Evolutionary conservation across 2,888 invertebrate genomes (phyloP), one percentile per base, ranked within the genome.

Genomic region (Isotomurus palustris): DNA sequence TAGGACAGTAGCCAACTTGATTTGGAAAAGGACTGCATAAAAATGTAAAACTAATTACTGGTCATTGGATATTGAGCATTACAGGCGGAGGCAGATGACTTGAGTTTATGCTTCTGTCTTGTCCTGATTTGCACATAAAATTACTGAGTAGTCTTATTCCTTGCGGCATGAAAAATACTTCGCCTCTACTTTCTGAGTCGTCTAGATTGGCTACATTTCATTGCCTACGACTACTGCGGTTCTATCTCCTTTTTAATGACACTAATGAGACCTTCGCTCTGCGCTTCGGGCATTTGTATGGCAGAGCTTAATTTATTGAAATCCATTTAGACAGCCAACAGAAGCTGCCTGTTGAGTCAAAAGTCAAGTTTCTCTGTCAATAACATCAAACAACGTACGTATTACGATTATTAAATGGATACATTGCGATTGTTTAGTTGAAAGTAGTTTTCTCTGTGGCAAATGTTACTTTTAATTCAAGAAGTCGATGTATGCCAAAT

Each of bases 41-140:
- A 50, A 50, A 50, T 50, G 21, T 50, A 50, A 36, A 50, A 40
- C 50, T 50, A 50, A 50, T 50, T 50, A 50, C 40, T 50, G 50
- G 40, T 50, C 50, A 50, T 50, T 50, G 50, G 50, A 38, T 25
- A 50, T 38, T 49, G 29, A 19, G 35, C 24, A 43, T 22, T 43
- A n/a, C 40, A 19, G 40, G 40, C n/a, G n/a, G 17, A n/a, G 6
- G 47, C 28, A 47, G 49, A 49, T 49, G 49, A 28, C 49, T 49
- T 50, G 36, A 5, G 43, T 43, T 43, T 5, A 38, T 6, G 50
- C 50, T 50, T 50, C 50, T 50, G 50, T 50, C 36, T 49, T 50
- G 50, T 50, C 27, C 50, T 50, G 38, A 50, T 50, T 50, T 50
- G 50, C 50, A 50, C 36, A 38, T 35, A 36, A 50, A 50, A 50